Percentiles rank a stretch among this genome's conserved stretches.
Evolutionary conservation across 2,113 vertebrate genomes (phyloP).

Genomic region (Albula glossodonta): DNA sequence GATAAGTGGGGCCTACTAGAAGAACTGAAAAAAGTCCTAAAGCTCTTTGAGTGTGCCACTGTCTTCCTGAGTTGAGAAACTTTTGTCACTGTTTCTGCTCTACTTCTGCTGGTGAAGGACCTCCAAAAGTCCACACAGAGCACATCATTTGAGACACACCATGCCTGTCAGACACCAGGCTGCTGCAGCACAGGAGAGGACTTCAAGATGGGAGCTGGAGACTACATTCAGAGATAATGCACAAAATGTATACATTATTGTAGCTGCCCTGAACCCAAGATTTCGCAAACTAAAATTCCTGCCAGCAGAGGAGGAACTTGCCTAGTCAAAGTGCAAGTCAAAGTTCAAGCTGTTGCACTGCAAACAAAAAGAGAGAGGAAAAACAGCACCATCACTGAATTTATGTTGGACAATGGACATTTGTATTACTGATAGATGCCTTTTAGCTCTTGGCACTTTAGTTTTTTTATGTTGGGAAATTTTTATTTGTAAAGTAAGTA

Average conservation of each 20-base stretch:
- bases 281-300: conserved; percentile 18
- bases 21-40: conserved; percentile 9
- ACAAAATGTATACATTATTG: conserved; percentile 15
- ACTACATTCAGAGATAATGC: conserved; percentile 20
- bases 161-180: conserved; percentile 2
- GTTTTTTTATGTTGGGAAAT: not conserved
- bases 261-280: conserved; percentile 20
- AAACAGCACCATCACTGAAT: not conserved
- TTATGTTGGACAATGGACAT: conserved; percentile 12
- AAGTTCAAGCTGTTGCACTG: not conserved
- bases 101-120: conserved; percentile 13
- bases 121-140: conserved; percentile 9
- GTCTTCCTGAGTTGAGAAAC: conserved; percentile 7
- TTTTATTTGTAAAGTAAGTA: not conserved
- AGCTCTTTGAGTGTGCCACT: conserved; percentile 22
- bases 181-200: conserved; percentile 12
- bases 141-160: not conserved
- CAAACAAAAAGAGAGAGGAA: conserved; percentile 5
- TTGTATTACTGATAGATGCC: conserved; percentile 3
- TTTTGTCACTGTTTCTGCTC: conserved; percentile 22
- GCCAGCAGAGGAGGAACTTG: not conserved
- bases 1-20: conserved; percentile 12
- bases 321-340: not conserved
- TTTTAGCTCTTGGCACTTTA: not conserved
- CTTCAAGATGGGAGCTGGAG: conserved; percentile 21